A percentile compares a stretch with the other conserved stretches of the same genome.
These are phyloP conservation scores for Gallinago paraguaiae DNA, from an alignment of 2,113 vertebrate genomes.

Conservation along the genomic window DNA sequence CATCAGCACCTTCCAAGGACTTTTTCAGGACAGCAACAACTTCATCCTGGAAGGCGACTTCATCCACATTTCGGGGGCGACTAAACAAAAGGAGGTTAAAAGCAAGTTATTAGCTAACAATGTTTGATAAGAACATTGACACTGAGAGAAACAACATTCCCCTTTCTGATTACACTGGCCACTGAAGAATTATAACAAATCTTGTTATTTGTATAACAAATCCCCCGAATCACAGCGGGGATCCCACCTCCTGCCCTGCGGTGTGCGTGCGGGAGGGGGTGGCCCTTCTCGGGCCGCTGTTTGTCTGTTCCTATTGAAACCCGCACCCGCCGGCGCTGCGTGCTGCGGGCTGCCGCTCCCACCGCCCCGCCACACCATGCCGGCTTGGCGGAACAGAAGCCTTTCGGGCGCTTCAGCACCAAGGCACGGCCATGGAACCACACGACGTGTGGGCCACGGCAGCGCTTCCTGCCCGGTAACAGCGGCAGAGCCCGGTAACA, in stretches of 20 bases:
- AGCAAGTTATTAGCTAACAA: background rate
- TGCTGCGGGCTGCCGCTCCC: background rate
- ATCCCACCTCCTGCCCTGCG: background rate
- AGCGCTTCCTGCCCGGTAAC: background rate
- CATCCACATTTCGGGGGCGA: constrained; percentile 94
- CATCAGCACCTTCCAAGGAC: constrained; percentile 93
- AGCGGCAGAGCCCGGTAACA: too few relatives aligned
- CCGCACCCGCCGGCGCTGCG: too few relatives aligned
- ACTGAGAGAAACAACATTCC: background rate
- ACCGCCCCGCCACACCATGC: background rate
- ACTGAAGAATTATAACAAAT: background rate
- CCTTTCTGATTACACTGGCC: background rate
- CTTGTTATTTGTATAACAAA: background rate
- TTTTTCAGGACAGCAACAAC: constrained; percentile 95
- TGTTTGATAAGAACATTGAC: background rate
- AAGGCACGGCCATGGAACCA: background rate
- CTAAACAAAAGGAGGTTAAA: constrained; percentile 66
- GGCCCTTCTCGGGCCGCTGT: background rate
- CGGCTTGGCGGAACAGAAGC: background rate
- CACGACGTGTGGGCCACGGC: accelerated
- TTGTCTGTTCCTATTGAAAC: background rate
- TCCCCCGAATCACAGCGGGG: background rate
- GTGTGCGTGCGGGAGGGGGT: background rate
- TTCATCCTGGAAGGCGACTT: constrained; percentile 96
- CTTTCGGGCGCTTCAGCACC: background rate